phyloP scores from a whole-genome alignment of 2,888 invertebrate genomes.

The Zaprionus lineosus region DNA sequence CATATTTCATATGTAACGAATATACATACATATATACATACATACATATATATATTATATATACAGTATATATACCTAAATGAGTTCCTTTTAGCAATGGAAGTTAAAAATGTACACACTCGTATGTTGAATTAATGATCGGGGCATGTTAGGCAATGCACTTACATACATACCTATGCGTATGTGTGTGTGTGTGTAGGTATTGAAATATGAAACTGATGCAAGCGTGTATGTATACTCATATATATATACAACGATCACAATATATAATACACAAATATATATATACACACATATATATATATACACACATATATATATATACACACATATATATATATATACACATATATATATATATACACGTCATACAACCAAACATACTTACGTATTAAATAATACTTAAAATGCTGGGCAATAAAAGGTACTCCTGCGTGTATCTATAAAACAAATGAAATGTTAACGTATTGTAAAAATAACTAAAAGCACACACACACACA shows the following conservation, averaged over 20 bases:
- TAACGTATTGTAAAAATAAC: slow-evolving; percentile 30
- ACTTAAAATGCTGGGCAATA: slow-evolving; percentile 75
- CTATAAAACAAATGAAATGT: slow-evolving; percentile 50
- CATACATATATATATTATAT: slow-evolving; percentile 30
- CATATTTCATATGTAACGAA: background rate
- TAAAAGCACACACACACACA: slow-evolving; percentile 9
- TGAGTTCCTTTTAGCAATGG: slow-evolving; percentile 62
- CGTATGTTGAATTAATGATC: slow-evolving; percentile 24
- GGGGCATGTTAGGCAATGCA: background rate
- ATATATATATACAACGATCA: no score
- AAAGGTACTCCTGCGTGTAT: slow-evolving; percentile 60
- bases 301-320: slow-evolving; percentile 19
- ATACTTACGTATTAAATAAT: slow-evolving; percentile 43
- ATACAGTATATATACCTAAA: slow-evolving; percentile 45
- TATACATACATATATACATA: slow-evolving; percentile 9
- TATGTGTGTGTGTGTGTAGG: slow-evolving; percentile 32
- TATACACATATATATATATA: slow-evolving; percentile 38
- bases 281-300: slow-evolving; percentile 21
- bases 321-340: slow-evolving; percentile 3
- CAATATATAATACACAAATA: background rate
- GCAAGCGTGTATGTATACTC: no score
- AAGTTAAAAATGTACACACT: slow-evolving; percentile 30
- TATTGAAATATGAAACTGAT: slow-evolving; percentile 24
- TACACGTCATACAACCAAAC: slow-evolving; percentile 18
- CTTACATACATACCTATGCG: slow-evolving; percentile 23